Conservation (phyloP, 2,113 vertebrate genomes). For the Myiopsitta monachus region DNA sequence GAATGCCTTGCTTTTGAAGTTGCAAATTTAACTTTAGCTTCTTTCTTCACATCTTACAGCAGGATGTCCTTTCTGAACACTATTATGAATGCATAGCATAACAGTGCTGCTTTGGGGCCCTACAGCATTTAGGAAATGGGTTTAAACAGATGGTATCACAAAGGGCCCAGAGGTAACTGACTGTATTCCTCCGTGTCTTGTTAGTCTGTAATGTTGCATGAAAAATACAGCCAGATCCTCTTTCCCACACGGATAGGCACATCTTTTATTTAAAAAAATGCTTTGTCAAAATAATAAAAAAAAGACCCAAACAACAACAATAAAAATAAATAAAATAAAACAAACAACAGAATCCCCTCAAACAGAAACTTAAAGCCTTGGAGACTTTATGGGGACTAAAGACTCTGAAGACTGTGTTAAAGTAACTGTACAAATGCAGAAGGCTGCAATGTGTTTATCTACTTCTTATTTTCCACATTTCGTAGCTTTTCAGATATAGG, state of each 20-base stretch:
- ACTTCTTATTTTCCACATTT: background rate
- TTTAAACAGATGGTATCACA: slow-evolving; percentile 8
- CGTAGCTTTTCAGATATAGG: background rate
- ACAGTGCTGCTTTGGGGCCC: background rate
- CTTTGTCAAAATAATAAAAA: background rate
- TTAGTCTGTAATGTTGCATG: background rate
- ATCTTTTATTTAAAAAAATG: background rate
- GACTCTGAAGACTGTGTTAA: background rate
- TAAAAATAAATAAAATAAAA: background rate
- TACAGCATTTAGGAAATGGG: background rate
- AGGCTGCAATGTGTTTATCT: background rate
- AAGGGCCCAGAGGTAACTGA: background rate
- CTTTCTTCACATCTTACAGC: background rate
- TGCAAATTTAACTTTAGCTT: background rate
- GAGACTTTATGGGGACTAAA: background rate
- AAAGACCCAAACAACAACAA: background rate
- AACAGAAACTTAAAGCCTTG: background rate
- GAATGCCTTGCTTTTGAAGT: background rate
- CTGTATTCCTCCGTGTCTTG: background rate
- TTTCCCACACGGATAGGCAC: background rate
- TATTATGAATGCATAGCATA: background rate
- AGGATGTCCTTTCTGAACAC: background rate
- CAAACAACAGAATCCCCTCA: background rate
- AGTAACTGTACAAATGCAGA: background rate
- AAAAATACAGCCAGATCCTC: background rate